Conservation (phyloP, 2,797 vertebrate genomes). For the Allobates femoralis region DNA sequence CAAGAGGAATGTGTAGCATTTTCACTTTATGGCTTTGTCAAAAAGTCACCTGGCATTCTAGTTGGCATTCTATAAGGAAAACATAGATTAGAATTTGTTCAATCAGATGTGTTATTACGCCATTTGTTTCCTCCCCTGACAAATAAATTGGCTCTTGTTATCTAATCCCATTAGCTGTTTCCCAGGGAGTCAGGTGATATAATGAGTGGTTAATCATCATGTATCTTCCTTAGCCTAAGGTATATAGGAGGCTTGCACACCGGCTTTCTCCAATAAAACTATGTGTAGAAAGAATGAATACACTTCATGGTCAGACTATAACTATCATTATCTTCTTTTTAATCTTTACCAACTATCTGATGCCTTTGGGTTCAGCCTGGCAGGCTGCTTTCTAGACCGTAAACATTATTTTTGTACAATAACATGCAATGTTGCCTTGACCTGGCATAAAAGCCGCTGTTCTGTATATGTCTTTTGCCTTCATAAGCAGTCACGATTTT, state of each 20-base stretch:
- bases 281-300: slow-evolving; percentile 15
- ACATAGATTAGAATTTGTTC: slow-evolving; percentile 71
- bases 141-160: slow-evolving; percentile 72
- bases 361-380: slow-evolving; percentile 67
- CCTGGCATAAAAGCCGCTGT: too few species aligned
- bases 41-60: slow-evolving; percentile 71
- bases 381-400: slow-evolving; percentile 62
- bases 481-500: neutral
- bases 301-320: slow-evolving; percentile 60
- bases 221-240: slow-evolving; percentile 65
- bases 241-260: slow-evolving; percentile 56
- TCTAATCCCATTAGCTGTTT: slow-evolving; percentile 68
- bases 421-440: neutral
- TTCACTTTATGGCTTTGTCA: slow-evolving; percentile 75
- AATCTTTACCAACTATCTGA: slow-evolving; percentile 59
- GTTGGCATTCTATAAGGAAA: slow-evolving; percentile 37
- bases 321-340: slow-evolving; percentile 62
- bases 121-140: slow-evolving; percentile 75
- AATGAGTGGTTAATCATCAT: slow-evolving; percentile 62
- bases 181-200: slow-evolving; percentile 66
- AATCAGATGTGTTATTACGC: slow-evolving; percentile 71
- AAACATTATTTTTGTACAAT: neutral
- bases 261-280: slow-evolving; percentile 12
- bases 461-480: neutral
- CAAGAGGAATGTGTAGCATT: slow-evolving; percentile 64